Conservation (phyloP, 1,140 invertebrate genomes). For the Propsilocerus akamusi region DNA sequence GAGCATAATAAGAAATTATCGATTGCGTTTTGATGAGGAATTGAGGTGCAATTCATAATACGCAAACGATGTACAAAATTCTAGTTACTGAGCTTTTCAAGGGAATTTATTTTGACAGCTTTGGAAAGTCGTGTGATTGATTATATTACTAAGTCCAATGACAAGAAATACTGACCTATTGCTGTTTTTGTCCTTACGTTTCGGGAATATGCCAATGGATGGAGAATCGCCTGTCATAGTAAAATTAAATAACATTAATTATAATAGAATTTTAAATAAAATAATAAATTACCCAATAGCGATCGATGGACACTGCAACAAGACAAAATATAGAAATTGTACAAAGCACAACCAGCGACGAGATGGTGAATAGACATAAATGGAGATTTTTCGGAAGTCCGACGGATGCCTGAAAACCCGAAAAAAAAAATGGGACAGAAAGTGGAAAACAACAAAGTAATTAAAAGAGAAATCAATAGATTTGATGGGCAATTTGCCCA, state of each 20-base stretch:
- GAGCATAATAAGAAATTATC: too few relatives aligned
- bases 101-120: too few relatives aligned
- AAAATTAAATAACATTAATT: background rate
- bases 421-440: too few relatives aligned
- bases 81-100: too few relatives aligned
- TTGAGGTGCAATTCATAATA: too few relatives aligned
- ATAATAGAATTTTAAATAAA: background rate
- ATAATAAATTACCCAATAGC: slow-evolving; percentile 52
- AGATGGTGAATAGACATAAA: slow-evolving; percentile 73
- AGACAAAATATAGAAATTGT: slow-evolving; percentile 84
- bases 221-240: slow-evolving; percentile 42
- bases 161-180: slow-evolving; percentile 54
- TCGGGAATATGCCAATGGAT: slow-evolving; percentile 76
- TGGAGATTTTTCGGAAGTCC: slow-evolving; percentile 58
- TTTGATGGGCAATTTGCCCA: too few relatives aligned
- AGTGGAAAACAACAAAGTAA: too few relatives aligned
- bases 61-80: too few relatives aligned
- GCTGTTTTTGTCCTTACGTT: slow-evolving; percentile 69
- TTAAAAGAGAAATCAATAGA: too few relatives aligned
- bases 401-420: slow-evolving; percentile 27
- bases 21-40: too few relatives aligned
- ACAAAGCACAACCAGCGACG: slow-evolving; percentile 67
- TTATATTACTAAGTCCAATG: too few relatives aligned
- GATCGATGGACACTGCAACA: slow-evolving; percentile 75
- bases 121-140: too few relatives aligned